Base-by-base conservation (phyloP, 2,797 vertebrate species). In the Delichon dasypus region DNA sequence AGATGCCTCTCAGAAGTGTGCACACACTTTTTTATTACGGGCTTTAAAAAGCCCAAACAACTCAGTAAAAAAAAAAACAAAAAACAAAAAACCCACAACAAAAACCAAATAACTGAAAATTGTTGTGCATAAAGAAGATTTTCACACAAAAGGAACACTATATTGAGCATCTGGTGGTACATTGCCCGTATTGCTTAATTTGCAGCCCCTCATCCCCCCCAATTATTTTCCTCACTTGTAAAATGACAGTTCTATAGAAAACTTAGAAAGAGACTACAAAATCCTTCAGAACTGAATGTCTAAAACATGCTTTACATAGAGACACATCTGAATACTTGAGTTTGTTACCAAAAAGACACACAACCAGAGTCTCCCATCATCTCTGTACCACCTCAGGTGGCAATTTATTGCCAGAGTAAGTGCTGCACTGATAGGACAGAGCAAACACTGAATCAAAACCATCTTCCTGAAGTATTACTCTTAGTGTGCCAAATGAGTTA, bases 321-420 rank as follows among this genome's bases (percentile, higher is more conserved):
- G 13, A 68, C 10, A 26, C 9, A 30, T 42, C 13, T 53, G 60
- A 81, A 40, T 12, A 88, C 21, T 7, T 18, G 57, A 54, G 30
- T 65, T 83, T 76, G 20, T 67, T 61, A 83, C 10, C 26, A 65
- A 66, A 75, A 80, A 42, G 55, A 21, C 36, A 62, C 13, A 65
- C 5, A 64, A 55, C 9, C 17, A 30, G 18, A 45, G 25, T 13
- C 20, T 88, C 91, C 90, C 61, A 85, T 94, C 78, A 85, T 74
- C 74, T 70, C 67, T 25, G 77, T 68, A 85, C 30, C 40, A 92
- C 42, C 51, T 76, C 85, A 85, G 88, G 54, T 9, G 3, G 73
- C 65, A 92, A 90, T 86, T 93, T 86, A 90, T 36, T 44, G 45
- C 55, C 70, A 84, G 81, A 77, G 4, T 65, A 85, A 93, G 76